These are phyloP conservation scores for Drosophila punjabiensis DNA, from an alignment of 1,140 invertebrate genomes.

Conservation along the genomic window DNA sequence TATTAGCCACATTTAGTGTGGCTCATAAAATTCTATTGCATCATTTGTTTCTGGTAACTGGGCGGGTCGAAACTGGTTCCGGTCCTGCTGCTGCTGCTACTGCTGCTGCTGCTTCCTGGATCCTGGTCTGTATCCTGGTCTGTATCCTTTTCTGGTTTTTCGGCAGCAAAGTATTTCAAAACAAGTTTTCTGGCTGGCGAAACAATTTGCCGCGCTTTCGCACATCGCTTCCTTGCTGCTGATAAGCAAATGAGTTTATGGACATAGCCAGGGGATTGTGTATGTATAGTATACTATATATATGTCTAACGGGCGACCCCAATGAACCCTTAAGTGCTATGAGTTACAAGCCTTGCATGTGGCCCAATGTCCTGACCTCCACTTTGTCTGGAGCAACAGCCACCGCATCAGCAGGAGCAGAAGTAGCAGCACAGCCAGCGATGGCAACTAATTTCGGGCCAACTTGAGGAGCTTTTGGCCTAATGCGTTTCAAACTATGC, in stretches of 20 bases:
- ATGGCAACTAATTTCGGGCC: slow-evolving; percentile 44
- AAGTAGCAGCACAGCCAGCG: slow-evolving; percentile 12
- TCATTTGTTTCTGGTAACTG: slow-evolving; percentile 81
- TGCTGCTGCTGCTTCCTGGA: slow-evolving; percentile 9
- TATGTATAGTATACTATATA: neutral
- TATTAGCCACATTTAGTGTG: slow-evolving; percentile 84
- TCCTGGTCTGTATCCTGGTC: slow-evolving; percentile 10
- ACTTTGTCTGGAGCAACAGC: slow-evolving; percentile 26
- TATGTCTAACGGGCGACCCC: slow-evolving; percentile 12
- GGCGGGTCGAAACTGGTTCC: slow-evolving; percentile 24
- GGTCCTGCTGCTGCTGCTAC: slow-evolving; percentile 17
- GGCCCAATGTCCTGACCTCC: slow-evolving; percentile 39
- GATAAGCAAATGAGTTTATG: slow-evolving; percentile 81
- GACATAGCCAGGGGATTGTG: slow-evolving; percentile 51
- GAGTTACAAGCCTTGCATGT: slow-evolving; percentile 47
- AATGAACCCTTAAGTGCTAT: slow-evolving; percentile 50
- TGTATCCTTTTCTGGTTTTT: slow-evolving; percentile 52
- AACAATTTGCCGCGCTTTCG: slow-evolving; percentile 68
- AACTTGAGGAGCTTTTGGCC: slow-evolving; percentile 13
- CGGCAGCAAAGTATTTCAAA: slow-evolving; percentile 73
- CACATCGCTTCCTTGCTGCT: slow-evolving; percentile 44
- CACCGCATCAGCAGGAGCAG: slow-evolving; percentile 3
- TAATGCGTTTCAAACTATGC: slow-evolving; percentile 70
- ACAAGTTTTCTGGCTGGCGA: slow-evolving; percentile 71
- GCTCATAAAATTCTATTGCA: slow-evolving; percentile 84